A percentile compares a stretch with the other conserved stretches of the same genome.
Evolutionary conservation across 2,888 invertebrate genomes (phyloP).

Genomic region (Notodonta dromedarius): DNA sequence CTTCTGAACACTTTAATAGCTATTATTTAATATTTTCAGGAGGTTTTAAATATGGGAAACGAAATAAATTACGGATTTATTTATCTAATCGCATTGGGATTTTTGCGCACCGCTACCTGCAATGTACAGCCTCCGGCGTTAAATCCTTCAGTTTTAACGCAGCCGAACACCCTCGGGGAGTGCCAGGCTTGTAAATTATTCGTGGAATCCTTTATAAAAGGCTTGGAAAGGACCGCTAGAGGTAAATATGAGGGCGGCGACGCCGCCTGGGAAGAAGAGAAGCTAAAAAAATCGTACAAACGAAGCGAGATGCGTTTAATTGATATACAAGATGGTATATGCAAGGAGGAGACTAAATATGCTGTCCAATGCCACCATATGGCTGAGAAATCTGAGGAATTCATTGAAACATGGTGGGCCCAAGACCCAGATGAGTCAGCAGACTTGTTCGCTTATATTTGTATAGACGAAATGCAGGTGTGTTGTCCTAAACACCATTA

Average conservation of each 20-base stretch:
- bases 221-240: constrained; percentile 91
- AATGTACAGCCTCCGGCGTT: constrained; percentile 54
- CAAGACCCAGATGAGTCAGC: constrained; percentile 72
- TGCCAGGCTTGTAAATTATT: constrained; percentile 91
- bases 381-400: constrained; percentile 92
- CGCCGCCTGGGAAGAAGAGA: constrained; percentile 96
- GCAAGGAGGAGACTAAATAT: constrained; percentile 89
- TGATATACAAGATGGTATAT: constrained; percentile 95
- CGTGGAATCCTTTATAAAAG: constrained; percentile 91
- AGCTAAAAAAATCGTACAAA: constrained; percentile 91
- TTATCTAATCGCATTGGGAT: constrained; percentile 33
- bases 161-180: constrained; percentile 85
- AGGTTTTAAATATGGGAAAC: constrained; percentile 45
- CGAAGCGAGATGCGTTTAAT: constrained; percentile 95
- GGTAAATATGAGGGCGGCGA: constrained; percentile 97
- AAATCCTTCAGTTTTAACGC: constrained; percentile 58
- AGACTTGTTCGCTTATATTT: constrained; percentile 86
- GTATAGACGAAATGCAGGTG: constrained; percentile 89
- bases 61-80: constrained; percentile 25
- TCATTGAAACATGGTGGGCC: constrained; percentile 96
- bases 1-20: constrained; percentile 13
- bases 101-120: constrained; percentile 46
- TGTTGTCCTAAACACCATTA: constrained; percentile 95
- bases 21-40: constrained; percentile 49
- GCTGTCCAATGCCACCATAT: constrained; percentile 93